These are phyloP conservation scores for Enhydra lutris DNA, from an alignment of 2,113 vertebrate genomes.

Conservation along the genomic window DNA sequence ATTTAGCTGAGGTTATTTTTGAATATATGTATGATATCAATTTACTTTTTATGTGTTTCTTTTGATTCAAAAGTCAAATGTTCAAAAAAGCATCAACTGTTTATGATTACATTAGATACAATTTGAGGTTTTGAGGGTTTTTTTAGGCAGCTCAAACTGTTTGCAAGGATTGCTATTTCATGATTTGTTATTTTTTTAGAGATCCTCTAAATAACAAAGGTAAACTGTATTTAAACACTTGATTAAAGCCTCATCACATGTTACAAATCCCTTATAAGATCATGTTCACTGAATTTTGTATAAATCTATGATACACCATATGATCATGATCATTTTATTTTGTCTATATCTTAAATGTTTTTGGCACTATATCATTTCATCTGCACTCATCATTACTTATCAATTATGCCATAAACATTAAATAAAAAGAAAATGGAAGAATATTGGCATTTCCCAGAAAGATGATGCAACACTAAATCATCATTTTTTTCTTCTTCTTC, in stretches of 20 bases:
- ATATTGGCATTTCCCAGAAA: not conserved
- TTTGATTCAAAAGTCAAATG: not conserved
- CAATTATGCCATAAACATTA: not conserved
- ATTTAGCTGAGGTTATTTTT: not conserved
- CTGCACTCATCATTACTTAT: not conserved
- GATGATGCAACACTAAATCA: not conserved
- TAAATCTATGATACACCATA: not conserved
- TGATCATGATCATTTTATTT: not conserved
- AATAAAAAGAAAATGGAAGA: not conserved
- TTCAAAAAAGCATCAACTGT: not conserved
- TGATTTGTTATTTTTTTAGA: not conserved
- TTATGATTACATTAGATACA: not conserved
- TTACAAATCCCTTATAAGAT: not conserved
- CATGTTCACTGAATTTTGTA: not conserved
- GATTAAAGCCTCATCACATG: not conserved
- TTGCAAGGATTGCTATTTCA: not conserved
- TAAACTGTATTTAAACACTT: not conserved
- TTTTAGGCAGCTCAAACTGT: not conserved
- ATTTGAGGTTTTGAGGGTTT: not conserved
- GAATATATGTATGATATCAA: not conserved
- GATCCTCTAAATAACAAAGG: not conserved
- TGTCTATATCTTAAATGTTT: not conserved
- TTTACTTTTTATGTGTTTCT: not conserved
- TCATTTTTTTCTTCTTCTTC: not conserved
- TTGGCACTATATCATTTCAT: not conserved